Conservation (phyloP, 2,888 invertebrate species). For the Nomada lathburiana region DNA sequence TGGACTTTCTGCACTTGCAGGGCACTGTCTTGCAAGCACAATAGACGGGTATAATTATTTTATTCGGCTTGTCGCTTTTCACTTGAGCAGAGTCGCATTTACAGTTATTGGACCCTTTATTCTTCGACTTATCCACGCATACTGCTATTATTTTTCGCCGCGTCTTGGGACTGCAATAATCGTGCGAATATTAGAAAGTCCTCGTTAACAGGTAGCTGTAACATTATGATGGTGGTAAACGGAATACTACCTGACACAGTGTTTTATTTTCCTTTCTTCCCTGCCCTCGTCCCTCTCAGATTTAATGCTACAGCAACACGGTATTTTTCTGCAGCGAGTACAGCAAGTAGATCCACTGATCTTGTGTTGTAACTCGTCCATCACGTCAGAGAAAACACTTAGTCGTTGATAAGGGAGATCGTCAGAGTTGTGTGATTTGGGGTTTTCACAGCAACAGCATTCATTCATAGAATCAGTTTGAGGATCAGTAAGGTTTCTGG, state of each 20-base stretch:
- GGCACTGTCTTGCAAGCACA: conserved; percentile 67
- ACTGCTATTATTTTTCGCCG: conserved; percentile 36
- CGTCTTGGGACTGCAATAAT: conserved; percentile 36
- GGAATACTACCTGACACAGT: conserved; percentile 40
- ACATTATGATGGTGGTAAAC: conserved; percentile 9
- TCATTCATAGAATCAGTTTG: conserved; percentile 36
- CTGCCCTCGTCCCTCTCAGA: conserved; percentile 29
- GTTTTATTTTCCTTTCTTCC: conserved; percentile 43
- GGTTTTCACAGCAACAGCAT: conserved; percentile 56
- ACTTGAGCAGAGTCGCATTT: conserved; percentile 48
- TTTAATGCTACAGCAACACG: conserved; percentile 67
- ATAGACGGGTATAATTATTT: conserved; percentile 50
- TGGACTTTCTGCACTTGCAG: conserved; percentile 69
- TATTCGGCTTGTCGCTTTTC: conserved; percentile 40
- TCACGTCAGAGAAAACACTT: conserved; percentile 74
- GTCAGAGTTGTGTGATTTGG: conserved; percentile 64
- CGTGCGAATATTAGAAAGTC: background rate
- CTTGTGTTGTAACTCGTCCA: conserved; percentile 77
- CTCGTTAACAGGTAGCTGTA: background rate
- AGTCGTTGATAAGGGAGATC: conserved; percentile 75
- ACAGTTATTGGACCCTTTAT: conserved; percentile 60
- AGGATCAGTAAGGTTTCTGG: conserved; percentile 58
- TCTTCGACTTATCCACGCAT: conserved; percentile 53
- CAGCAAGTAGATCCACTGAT: conserved; percentile 71
- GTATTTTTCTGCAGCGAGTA: conserved; percentile 65